These are phyloP conservation scores for Emydura subglobosa DNA, from an alignment of 2,113 vertebrate species.

Conservation along the genomic window DNA sequence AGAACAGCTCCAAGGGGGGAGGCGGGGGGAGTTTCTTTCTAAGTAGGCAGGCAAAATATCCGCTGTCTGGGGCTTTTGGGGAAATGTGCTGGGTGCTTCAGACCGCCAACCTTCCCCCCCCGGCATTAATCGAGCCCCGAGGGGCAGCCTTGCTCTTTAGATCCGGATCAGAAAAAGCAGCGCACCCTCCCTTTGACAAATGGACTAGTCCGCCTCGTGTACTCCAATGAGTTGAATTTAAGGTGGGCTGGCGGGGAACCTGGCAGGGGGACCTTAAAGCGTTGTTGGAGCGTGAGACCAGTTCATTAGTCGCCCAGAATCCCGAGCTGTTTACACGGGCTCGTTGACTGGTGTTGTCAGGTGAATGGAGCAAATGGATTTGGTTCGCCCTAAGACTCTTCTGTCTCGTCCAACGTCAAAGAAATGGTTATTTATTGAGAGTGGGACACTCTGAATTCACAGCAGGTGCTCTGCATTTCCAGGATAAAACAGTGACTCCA, in stretches of 20 bases:
- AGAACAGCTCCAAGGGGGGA: neutral
- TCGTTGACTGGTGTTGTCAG: neutral
- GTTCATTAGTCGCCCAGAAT: neutral
- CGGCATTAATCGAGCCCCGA: rapidly evolving
- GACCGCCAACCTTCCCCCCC: neutral
- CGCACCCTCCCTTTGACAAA: slow-evolving; percentile 20
- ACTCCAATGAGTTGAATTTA: slow-evolving; percentile 9
- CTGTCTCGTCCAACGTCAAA: neutral
- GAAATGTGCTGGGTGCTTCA: neutral
- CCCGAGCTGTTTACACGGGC: neutral
- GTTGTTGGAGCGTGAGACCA: neutral
- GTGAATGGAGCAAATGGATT: neutral
- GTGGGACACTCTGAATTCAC: neutral
- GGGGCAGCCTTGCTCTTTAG: neutral
- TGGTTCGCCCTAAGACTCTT: neutral
- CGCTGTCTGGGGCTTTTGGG: neutral
- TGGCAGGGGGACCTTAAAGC: slow-evolving; percentile 25
- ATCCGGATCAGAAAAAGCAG: too few species aligned
- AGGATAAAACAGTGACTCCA: too few species aligned
- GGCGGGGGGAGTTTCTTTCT: neutral
- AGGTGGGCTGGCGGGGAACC: slow-evolving; percentile 43
- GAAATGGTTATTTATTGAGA: neutral
- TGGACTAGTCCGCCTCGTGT: slow-evolving; percentile 52
- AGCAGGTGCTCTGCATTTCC: neutral
- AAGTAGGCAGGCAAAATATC: neutral